Percentiles rank a stretch among this genome's conserved stretches.
phyloP scores from a whole-genome alignment of 2,113 vertebrate species.

The Tringa solitaria region DNA sequence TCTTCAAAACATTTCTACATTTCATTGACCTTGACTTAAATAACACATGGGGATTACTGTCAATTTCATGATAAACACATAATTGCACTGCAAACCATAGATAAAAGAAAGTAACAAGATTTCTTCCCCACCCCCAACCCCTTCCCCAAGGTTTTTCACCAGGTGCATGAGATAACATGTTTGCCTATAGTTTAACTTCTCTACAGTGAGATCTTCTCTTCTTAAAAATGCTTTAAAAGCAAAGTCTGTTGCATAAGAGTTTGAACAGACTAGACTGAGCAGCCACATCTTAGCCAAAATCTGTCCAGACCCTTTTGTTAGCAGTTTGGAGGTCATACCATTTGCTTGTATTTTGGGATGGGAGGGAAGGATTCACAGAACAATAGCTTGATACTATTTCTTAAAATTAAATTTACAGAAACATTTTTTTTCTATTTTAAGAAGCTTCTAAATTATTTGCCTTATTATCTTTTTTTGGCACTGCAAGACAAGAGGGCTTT shows the following conservation, averaged over 20 bases:
- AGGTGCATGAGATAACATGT: neutral
- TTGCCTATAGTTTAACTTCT: neutral
- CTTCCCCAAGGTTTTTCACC: neutral
- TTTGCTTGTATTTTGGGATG: neutral
- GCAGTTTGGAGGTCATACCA: neutral
- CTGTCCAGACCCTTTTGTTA: neutral
- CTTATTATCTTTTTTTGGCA: neutral
- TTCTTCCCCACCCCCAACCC: neutral
- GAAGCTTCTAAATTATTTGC: neutral
- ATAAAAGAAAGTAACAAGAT: neutral
- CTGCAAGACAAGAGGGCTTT: neutral
- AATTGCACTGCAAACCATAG: neutral
- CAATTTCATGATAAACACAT: neutral
- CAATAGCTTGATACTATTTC: neutral
- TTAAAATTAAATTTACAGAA: neutral
- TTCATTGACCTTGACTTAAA: neutral
- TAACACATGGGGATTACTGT: neutral
- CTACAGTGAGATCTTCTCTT: neutral
- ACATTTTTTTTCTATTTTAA: fast-evolving
- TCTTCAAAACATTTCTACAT: neutral
- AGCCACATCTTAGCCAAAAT: neutral
- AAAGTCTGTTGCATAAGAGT: neutral
- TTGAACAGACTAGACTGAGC: neutral
- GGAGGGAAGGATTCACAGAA: neutral
- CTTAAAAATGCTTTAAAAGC: neutral